Evolutionary conservation across 1,140 invertebrate species (phyloP).

Genomic region (Zaprionus gabonicus): DNA sequence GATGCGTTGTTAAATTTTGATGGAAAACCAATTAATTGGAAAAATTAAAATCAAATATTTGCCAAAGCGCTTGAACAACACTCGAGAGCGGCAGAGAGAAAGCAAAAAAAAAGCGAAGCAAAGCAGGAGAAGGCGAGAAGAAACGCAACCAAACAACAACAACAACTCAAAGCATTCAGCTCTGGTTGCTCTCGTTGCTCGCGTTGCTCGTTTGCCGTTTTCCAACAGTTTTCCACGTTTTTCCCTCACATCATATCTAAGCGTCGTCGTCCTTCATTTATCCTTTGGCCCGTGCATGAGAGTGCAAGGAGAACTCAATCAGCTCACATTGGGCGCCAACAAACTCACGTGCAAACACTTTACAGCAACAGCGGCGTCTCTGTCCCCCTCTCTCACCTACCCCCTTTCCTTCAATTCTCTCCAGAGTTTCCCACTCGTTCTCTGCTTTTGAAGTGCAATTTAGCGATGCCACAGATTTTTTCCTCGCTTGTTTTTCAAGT

Average conservation of each 20-base stretch:
- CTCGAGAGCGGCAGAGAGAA: constrained; percentile 33
- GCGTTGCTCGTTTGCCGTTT: constrained; percentile 5
- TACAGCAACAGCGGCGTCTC: constrained; percentile 35
- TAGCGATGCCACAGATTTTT: constrained; percentile 76
- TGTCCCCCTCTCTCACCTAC: background rate
- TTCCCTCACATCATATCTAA: constrained; percentile 65
- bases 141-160: constrained; percentile 19
- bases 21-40: constrained; percentile 81
- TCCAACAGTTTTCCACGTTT: background rate
- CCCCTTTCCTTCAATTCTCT: background rate
- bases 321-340: constrained; percentile 76
- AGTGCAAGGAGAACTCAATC: constrained; percentile 65
- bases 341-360: constrained; percentile 82
- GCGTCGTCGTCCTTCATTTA: constrained; percentile 78
- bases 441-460: constrained; percentile 73
- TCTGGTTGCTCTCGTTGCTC: constrained; percentile 37
- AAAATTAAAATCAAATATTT: constrained; percentile 83
- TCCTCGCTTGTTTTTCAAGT: constrained; percentile 54
- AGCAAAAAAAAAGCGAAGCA: constrained; percentile 12
- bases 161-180: constrained; percentile 39
- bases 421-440: constrained; percentile 40
- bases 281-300: constrained; percentile 60
- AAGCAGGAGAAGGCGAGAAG: background rate
- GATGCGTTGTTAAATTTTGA: constrained; percentile 68
- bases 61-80: constrained; percentile 79